Base-by-base conservation (phyloP, 2,888 invertebrate genomes). In the Drosophila quinaria region DNA sequence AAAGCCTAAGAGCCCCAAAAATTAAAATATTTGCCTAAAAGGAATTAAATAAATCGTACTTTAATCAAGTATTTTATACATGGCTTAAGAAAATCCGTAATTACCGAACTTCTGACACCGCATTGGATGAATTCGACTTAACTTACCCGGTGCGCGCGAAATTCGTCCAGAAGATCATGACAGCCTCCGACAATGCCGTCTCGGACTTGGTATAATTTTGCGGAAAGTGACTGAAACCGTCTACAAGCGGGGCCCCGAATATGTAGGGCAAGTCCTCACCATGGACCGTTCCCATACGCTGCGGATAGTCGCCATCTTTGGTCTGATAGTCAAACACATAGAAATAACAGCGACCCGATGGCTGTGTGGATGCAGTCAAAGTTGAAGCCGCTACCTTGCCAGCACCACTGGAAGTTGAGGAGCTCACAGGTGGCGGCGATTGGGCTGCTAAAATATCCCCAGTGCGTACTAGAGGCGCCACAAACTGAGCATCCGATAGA, bases 311-410 rank as follows among this genome's bases (percentile, higher is more conserved):
- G 10, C 97, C 97, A 78, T 97, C 96, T 90, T 96, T 97, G 15
- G 97, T 97, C 92, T 98, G 98, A 92, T 98, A 98, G 91, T 97
- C 97, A 89, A 98, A 97, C 5, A 98, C 97, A 91, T 97, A 98
- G 93, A 98, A 97, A 92, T 95, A 98, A 1, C 97, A 96, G 78
- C 95, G 96, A n/a, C 95, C 95, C n/a, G 94, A 93, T 35, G 85
- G 90, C 29, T 82, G 87, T 1, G 81, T 80, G 13, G 90, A 84
- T 0, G 72, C 90, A 0, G 91, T 85, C 6, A 88, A 84, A 0
- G 91, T 86, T 0, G 92, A 90, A 3, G 90, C 90, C 3, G 89
- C 81, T 4, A 82, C 87, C 8, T 82, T 81, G 0, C 94, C 93
- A 1, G 65, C 68, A 4, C 74, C 74, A 11, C 72, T 76, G 13